These are phyloP conservation scores for Chascanopsetta lugubris DNA, from an alignment of 2,113 vertebrate species.

Conservation along the genomic window DNA sequence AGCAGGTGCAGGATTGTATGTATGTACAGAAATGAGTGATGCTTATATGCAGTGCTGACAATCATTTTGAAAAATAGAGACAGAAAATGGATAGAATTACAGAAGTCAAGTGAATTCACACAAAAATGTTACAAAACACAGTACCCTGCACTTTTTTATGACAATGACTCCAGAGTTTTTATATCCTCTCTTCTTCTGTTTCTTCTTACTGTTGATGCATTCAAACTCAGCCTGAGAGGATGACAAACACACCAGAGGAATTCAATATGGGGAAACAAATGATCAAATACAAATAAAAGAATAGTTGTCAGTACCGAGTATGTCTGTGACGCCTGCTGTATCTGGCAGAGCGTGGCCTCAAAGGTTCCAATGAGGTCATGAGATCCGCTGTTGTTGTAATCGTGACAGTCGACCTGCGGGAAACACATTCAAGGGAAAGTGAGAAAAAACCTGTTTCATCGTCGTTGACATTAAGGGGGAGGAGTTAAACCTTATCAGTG, in stretches of 20 bases:
- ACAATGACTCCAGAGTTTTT: slow-evolving; percentile 94
- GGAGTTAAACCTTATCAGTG: neutral
- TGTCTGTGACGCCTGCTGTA: slow-evolving; percentile 85
- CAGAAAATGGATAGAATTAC: no score
- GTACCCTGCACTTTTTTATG: slow-evolving; percentile 91
- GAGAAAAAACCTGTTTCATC: neutral
- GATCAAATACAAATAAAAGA: neutral
- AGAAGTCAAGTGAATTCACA: neutral
- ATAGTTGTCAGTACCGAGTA: slow-evolving; percentile 79
- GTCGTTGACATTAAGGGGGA: neutral
- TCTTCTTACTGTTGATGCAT: slow-evolving; percentile 94
- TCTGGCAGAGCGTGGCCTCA: slow-evolving; percentile 86
- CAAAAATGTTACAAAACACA: neutral
- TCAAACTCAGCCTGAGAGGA: slow-evolving; percentile 90
- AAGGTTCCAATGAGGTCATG: slow-evolving; percentile 95
- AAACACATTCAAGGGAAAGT: slow-evolving; percentile 36
- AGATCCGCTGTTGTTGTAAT: slow-evolving; percentile 92
- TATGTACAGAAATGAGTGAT: neutral
- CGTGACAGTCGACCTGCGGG: slow-evolving; percentile 93
- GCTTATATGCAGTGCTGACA: no score
- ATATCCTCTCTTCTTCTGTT: slow-evolving; percentile 93
- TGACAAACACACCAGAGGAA: neutral
- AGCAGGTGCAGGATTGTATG: no score
- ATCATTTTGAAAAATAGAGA: no score
- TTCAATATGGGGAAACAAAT: neutral